phyloP scores from a whole-genome alignment of 2,888 invertebrate genomes.

The Brachylomia viminalis region DNA sequence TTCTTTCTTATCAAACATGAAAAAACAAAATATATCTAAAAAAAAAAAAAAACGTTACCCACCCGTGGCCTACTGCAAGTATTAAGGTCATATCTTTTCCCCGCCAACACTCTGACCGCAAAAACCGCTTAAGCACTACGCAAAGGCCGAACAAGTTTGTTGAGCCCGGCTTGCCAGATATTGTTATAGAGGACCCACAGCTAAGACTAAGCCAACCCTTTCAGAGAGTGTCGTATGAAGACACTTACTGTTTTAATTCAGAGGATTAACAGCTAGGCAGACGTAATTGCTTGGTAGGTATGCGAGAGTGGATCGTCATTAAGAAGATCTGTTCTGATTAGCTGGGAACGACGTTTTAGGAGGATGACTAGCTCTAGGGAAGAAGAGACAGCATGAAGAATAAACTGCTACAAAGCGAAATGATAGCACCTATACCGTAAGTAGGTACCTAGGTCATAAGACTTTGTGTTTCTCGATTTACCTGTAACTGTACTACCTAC shows the following conservation, averaged over 20 bases:
- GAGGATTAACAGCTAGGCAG: conserved; percentile 25
- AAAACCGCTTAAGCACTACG: conserved; percentile 21
- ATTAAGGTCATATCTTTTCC: conserved; percentile 36
- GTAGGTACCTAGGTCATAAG: neutral
- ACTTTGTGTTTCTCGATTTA: neutral
- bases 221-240: conserved; percentile 60
- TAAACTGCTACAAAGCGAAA: neutral
- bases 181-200: conserved; percentile 30
- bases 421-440: neutral
- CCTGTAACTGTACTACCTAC: neutral
- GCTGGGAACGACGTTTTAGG: neutral
- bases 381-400: neutral
- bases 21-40: neutral
- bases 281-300: conserved; percentile 12
- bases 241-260: conserved; percentile 62
- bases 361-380: neutral
- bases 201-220: conserved; percentile 44
- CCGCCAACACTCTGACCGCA: conserved; percentile 28
- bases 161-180: conserved; percentile 24
- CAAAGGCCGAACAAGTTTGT: conserved; percentile 35
- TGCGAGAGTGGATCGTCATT: conserved; percentile 2
- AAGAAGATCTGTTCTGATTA: neutral
- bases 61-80: conserved; percentile 4
- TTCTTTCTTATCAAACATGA: neutral
- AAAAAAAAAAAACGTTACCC: neutral